Evolutionary conservation across 2,113 vertebrate genomes (phyloP), one percentile per base, ranked within the genome.

Genomic region (Collichthys lucidus): DNA sequence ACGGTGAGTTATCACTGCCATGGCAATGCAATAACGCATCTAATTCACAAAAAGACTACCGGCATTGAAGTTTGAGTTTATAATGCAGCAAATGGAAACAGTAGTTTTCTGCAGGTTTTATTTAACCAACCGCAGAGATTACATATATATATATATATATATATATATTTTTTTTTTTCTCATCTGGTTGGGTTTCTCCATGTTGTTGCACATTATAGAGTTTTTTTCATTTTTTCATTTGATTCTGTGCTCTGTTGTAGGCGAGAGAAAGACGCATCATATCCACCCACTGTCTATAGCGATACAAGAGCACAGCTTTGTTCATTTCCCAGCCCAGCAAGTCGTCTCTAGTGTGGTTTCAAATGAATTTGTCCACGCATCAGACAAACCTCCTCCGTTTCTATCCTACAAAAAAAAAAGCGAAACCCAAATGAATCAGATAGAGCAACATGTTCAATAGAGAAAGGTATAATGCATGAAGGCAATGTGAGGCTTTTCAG

Each of bases 301-400:
- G 74, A 35, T 29, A 53, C 22, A 87, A 35, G 57, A 74, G 24
- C 52, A 74, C 67, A 77, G 72, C 40, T 76, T 75, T 75, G 63
- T 80, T 79, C 69, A 61, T 74, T 77, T 74, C 74, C 76, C 82
- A 81, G 29, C 47, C 19, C 74, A 62, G 75, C 77, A 69, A 82
- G 56, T 70, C 77, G n/a, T 78, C 71, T 65, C 42, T 1, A 11
- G 3, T 68, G 74, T 65, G 63, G 22, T 61, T 87, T 77, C n/a
- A 80, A 68, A 71, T 70, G 24, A 71, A 83, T 68, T 7, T 64
- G 14, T 63, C 66, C 62, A n/a, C 74, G 40, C 46, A 40, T 50
- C n/a, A 70, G n/a, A 79, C 9, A 17, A 50, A 47, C 19, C 61
- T 61, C 72, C 56, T 80, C 49, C 29, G 2, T 80, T 62, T 64